Evolutionary conservation across 2,113 vertebrate species (phyloP).

Genomic region (Sphyrna mokarran): DNA sequence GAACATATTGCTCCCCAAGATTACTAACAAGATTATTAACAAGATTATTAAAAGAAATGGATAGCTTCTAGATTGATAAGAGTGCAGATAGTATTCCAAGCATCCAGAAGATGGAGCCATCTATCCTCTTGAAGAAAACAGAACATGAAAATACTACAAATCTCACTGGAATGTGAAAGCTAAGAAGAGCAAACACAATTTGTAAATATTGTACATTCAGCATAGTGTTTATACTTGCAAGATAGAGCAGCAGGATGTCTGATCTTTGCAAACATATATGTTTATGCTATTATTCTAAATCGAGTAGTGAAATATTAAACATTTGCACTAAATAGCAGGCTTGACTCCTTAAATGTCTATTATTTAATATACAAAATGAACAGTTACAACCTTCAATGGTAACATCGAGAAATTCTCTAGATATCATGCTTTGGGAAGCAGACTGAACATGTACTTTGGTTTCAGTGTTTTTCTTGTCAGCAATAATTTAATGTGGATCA

Average conservation of each 20-base stretch:
- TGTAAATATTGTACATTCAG: background rate
- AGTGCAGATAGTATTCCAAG: background rate
- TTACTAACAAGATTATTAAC: no score
- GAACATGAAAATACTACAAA: background rate
- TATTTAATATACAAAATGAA: background rate
- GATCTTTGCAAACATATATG: background rate
- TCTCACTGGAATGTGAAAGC: background rate
- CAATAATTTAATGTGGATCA: no score
- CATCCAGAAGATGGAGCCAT: background rate
- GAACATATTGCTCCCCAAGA: background rate
- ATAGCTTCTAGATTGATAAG: background rate
- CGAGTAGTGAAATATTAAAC: background rate
- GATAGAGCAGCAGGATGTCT: background rate
- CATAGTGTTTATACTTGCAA: background rate
- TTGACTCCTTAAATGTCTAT: background rate
- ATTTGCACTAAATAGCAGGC: background rate
- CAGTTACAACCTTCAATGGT: background rate
- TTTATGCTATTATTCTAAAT: background rate
- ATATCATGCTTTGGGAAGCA: background rate
- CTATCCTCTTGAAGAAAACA: background rate
- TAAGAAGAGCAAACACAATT: background rate
- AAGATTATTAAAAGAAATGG: no score
- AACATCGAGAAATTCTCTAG: background rate
- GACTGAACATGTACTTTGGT: background rate
- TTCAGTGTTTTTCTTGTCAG: background rate